These are phyloP conservation scores for Lithophane ornitopus DNA, from an alignment of 2,888 invertebrate genomes.

Conservation along the genomic window DNA sequence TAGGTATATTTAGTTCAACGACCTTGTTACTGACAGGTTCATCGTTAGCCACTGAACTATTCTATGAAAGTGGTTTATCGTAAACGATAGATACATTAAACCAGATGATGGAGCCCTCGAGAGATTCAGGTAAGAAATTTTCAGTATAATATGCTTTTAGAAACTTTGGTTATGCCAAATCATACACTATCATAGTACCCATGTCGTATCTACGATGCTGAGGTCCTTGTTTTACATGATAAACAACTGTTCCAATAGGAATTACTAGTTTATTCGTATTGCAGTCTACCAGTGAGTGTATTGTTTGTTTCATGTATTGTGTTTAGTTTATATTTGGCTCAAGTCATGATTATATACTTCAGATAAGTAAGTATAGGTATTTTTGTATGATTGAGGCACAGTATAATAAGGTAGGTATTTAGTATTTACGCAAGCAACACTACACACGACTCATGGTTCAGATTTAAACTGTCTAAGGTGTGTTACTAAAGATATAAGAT, in stretches of 20 bases:
- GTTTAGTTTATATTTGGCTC: slow-evolving; percentile 29
- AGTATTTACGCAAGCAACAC: slow-evolving; percentile 22
- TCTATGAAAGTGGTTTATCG: slow-evolving; percentile 87
- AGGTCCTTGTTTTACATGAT: slow-evolving; percentile 56
- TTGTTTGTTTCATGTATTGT: slow-evolving; percentile 26
- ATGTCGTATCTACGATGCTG: slow-evolving; percentile 11
- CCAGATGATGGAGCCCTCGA: slow-evolving; percentile 88
- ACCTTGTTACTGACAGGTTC: slow-evolving; percentile 91
- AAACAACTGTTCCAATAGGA: slow-evolving; percentile 58
- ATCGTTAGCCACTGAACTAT: slow-evolving; percentile 87
- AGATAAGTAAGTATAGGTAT: slow-evolving; percentile 27
- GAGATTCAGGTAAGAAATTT: slow-evolving; percentile 85
- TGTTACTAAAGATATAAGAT: background rate
- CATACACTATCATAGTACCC: slow-evolving; percentile 13
- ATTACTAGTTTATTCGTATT: slow-evolving; percentile 12
- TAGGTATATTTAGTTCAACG: slow-evolving; percentile 91
- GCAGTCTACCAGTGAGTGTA: background rate
- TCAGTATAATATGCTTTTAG: slow-evolving; percentile 4
- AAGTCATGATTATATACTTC: slow-evolving; percentile 25
- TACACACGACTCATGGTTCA: slow-evolving; percentile 3
- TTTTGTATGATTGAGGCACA: slow-evolving; percentile 21
- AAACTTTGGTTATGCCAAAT: slow-evolving; percentile 38
- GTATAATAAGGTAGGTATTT: slow-evolving; percentile 4
- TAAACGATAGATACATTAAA: slow-evolving; percentile 80
- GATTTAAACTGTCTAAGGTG: background rate